Evolutionary conservation across 2,888 invertebrate species (phyloP).

Genomic region (Aporophyla nigra): DNA sequence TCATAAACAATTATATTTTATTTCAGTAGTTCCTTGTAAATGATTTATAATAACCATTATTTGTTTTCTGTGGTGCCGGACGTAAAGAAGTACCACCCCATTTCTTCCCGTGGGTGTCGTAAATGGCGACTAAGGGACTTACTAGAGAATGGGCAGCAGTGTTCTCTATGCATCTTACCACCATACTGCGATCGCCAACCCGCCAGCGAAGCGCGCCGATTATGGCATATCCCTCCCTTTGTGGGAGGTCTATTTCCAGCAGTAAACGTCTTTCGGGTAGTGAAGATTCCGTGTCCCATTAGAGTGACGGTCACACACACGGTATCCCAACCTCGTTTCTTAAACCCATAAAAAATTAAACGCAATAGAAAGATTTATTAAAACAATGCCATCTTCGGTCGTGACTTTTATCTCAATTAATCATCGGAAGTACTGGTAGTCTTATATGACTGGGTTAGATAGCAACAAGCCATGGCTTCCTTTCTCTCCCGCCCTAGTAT

Average conservation of each 20-base stretch:
- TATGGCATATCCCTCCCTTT: no score
- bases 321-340: neutral
- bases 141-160: no score
- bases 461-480: conserved; percentile 5
- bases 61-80: neutral
- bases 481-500: conserved; percentile 35
- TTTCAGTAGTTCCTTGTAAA: neutral
- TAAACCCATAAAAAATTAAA: conserved; percentile 5
- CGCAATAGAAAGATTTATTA: neutral
- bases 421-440: conserved; percentile 24
- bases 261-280: no score
- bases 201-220: no score
- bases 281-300: neutral
- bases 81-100: no score
- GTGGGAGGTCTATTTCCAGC: no score
- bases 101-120: no score
- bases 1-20: no score
- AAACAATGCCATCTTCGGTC: conserved; percentile 9
- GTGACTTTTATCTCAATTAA: conserved; percentile 40
- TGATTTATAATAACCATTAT: neutral
- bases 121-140: no score
- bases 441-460: conserved; percentile 12
- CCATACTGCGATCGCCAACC: no score
- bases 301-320: neutral
- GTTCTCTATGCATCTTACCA: no score